Evolutionary conservation across 2,888 invertebrate species (phyloP).

Genomic region (Yponomeuta cagnagella): DNA sequence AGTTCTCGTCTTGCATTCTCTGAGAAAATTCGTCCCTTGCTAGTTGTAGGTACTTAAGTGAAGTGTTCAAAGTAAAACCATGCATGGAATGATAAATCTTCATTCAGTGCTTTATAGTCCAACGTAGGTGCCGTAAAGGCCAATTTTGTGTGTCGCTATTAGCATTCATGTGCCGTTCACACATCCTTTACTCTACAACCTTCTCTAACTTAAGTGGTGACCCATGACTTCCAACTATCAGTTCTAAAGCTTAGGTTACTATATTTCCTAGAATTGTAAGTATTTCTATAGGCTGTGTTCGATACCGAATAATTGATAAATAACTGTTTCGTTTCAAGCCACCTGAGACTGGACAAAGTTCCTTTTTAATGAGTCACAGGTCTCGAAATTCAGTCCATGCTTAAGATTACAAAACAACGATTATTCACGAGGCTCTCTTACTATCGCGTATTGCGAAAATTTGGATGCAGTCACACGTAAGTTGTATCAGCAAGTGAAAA

Average conservation of each 20-base stretch:
- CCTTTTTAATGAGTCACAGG: not conserved
- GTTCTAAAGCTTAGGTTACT: conserved; percentile 11
- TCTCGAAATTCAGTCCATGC: not conserved
- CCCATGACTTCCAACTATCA: not conserved
- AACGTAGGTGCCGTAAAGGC: conserved; percentile 17
- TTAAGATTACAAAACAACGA: not conserved
- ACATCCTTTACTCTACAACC: not conserved
- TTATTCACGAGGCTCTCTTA: not conserved
- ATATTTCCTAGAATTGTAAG: not conserved
- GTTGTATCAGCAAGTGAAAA: not conserved
- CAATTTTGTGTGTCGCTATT: conserved; percentile 21
- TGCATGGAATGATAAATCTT: not conserved
- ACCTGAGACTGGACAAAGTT: conserved; percentile 1
- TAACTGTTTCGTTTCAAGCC: not conserved
- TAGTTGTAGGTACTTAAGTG: too few species aligned
- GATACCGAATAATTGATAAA: conserved; percentile 2
- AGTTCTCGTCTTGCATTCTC: too few species aligned
- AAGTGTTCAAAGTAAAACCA: too few species aligned
- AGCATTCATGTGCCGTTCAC: conserved; percentile 16
- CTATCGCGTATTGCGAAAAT: not conserved
- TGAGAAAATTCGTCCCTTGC: too few species aligned
- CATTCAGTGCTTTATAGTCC: not conserved
- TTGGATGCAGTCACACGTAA: not conserved
- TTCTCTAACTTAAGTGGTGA: not conserved
- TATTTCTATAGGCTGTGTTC: not conserved